These are phyloP conservation scores for Pelosia muscerda DNA, from an alignment of 2,888 invertebrate species.

Conservation along the genomic window DNA sequence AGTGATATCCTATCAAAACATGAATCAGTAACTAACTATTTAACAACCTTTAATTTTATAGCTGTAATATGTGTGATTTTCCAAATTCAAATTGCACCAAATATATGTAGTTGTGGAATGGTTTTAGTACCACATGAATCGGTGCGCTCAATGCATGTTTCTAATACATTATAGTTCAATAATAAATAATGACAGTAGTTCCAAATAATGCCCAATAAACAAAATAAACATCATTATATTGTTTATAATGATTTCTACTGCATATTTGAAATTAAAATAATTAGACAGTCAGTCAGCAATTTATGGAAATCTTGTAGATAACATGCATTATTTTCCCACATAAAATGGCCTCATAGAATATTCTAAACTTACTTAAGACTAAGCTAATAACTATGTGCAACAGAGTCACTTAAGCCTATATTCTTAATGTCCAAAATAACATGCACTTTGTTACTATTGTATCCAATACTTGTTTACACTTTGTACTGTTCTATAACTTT, in stretches of 20 bases:
- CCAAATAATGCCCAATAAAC: not conserved
- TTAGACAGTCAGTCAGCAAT: not conserved
- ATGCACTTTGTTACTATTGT: not conserved
- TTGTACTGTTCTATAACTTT: conserved; percentile 53
- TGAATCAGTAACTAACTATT: not conserved
- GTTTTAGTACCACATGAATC: not conserved
- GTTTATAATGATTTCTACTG: not conserved
- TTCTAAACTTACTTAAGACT: conserved; percentile 30
- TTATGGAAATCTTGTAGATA: not conserved
- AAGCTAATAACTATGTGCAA: conserved; percentile 19
- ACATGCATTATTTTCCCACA: not conserved
- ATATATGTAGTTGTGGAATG: not conserved
- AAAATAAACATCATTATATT: not conserved
- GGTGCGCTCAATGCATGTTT: not conserved
- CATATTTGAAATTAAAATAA: not conserved
- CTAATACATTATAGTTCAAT: not conserved
- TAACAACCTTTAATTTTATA: not conserved
- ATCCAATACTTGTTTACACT: conserved; percentile 9
- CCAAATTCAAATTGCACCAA: not conserved
- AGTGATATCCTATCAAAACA: not conserved
- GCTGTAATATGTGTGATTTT: not conserved
- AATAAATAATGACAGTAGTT: not conserved
- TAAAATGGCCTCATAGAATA: conserved; percentile 46
- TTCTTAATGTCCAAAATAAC: conserved; percentile 11
- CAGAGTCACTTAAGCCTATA: conserved; percentile 19